Evolutionary conservation across 2,113 vertebrate genomes (phyloP).

Genomic region (Gavialis gangeticus): DNA sequence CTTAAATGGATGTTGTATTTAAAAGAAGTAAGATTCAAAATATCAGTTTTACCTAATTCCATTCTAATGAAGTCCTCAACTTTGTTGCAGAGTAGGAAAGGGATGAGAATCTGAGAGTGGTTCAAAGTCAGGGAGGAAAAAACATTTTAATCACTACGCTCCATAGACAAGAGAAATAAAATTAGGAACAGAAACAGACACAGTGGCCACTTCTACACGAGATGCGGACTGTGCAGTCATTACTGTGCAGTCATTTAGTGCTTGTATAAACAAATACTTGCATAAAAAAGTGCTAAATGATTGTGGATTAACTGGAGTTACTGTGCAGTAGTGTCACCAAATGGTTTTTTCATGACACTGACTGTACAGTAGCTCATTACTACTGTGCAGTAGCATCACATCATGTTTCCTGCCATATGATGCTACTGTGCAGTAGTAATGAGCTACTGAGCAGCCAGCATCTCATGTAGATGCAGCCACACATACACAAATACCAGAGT

Average conservation of each 20-base stretch:
- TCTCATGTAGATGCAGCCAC: neutral
- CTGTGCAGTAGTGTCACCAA: too few relatives aligned
- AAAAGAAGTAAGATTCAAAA: neutral
- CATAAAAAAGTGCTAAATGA: neutral
- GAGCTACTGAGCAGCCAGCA: too few relatives aligned
- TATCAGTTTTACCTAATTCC: conserved; percentile 11
- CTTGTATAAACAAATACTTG: neutral
- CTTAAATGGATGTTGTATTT: neutral
- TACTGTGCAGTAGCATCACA: too few relatives aligned
- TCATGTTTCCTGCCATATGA: too few relatives aligned
- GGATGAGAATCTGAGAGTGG: neutral
- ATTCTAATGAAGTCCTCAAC: neutral
- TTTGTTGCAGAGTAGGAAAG: conserved; percentile 21
- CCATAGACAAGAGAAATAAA: neutral
- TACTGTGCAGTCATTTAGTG: too few relatives aligned
- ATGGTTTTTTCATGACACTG: too few relatives aligned
- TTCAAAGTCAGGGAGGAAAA: conserved; percentile 3
- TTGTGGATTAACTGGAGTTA: too few relatives aligned
- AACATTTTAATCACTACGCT: neutral
- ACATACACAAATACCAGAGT: neutral
- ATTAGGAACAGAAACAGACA: neutral
- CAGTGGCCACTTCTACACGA: too few relatives aligned
- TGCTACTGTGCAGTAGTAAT: too few relatives aligned
- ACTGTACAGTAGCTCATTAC: too few relatives aligned
- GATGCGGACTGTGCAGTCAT: too few relatives aligned